Conservation (phyloP, 2,113 vertebrate species). For the Oncorhynchus tshawytscha region DNA sequence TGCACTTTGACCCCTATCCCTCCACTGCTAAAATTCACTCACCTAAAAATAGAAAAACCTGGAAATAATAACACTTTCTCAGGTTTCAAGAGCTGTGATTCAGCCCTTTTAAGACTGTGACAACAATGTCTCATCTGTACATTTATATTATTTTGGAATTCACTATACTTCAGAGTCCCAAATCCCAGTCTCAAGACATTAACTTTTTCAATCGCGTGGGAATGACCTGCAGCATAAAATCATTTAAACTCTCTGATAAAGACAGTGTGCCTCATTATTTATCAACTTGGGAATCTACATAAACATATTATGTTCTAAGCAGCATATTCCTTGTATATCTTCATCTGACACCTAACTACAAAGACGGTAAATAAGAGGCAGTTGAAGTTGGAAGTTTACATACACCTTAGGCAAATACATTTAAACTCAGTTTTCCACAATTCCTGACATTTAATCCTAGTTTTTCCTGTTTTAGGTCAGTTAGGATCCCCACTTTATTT, state of each 20-base stretch:
- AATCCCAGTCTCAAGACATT: no score
- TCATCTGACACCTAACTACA: no score
- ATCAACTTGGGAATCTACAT: no score
- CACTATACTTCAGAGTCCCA: background rate
- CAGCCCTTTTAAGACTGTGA: conserved; percentile 13
- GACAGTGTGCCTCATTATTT: background rate
- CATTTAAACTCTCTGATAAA: background rate
- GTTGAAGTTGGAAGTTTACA: no score
- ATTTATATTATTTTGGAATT: background rate
- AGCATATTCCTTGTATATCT: no score
- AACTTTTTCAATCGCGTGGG: conserved; percentile 28
- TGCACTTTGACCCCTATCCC: conserved; percentile 78
- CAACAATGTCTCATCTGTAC: background rate
- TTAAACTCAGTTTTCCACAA: no score
- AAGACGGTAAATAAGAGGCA: no score
- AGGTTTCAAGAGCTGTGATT: conserved; percentile 41
- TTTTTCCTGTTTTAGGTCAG: no score
- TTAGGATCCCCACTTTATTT: no score
- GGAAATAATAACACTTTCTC: conserved; percentile 60
- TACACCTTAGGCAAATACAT: no score
- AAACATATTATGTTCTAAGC: no score
- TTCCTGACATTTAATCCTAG: no score
- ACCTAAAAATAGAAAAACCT: conserved; percentile 74
- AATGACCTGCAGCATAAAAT: background rate
- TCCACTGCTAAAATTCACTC: conserved; percentile 60